These are phyloP conservation scores for Haliclona indistincta DNA, from an alignment of 37 sponge, comb jelly and placozoan species.

Conservation along the genomic window DNA sequence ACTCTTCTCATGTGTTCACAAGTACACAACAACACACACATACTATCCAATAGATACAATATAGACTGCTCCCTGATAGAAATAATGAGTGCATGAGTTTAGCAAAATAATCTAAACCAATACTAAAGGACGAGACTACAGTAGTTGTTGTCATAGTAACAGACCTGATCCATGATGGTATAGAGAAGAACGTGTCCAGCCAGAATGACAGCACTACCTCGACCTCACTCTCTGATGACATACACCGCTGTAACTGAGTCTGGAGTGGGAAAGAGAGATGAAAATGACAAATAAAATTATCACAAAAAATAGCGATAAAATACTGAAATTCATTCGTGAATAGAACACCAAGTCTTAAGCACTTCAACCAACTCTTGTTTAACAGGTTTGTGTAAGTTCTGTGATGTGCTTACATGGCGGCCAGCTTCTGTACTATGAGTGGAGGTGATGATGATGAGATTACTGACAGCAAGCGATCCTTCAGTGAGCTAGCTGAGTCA, in stretches of 20 bases:
- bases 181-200: slow-evolving; percentile 50
- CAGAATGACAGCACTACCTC: slow-evolving; percentile 67
- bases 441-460: slow-evolving; percentile 28
- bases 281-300: neutral
- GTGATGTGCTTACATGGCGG: slow-evolving; percentile 50
- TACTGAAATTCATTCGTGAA: no score
- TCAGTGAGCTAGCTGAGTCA: slow-evolving; percentile 54
- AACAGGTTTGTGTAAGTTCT: no score
- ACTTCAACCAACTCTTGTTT: no score
- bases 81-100: no score
- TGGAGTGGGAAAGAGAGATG: slow-evolving; percentile 3
- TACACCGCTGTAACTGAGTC: slow-evolving; percentile 47
- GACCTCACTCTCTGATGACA: neutral
- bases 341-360: no score
- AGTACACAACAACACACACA: slow-evolving; percentile 38
- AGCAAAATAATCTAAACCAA: no score
- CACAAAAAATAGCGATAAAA: no score
- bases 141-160: neutral
- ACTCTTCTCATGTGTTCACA: slow-evolving; percentile 9
- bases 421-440: slow-evolving; percentile 38
- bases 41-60: slow-evolving; percentile 52
- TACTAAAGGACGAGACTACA: no score
- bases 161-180: slow-evolving; percentile 69
- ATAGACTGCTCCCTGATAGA: slow-evolving; percentile 39
- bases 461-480: slow-evolving; percentile 47